Conservation (phyloP, 2,888 invertebrate genomes). For the Acleris sparsana region DNA sequence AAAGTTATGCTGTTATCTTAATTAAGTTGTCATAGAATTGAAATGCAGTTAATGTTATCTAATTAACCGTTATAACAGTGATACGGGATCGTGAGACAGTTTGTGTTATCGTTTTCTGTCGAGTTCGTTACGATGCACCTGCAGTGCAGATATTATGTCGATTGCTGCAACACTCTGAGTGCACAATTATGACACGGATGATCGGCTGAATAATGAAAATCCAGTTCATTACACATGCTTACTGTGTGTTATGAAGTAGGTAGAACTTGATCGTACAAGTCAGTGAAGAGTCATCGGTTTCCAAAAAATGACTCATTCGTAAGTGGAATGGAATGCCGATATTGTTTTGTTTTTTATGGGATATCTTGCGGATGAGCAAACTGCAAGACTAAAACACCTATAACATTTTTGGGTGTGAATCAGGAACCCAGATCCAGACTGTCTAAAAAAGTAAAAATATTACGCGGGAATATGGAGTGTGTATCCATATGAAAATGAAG, state of each 20-base stretch:
- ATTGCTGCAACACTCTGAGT: slow-evolving; percentile 54
- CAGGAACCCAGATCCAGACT: background rate
- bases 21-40: slow-evolving; percentile 55
- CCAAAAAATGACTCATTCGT: slow-evolving; percentile 77
- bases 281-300: slow-evolving; percentile 57
- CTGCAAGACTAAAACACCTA: slow-evolving; percentile 38
- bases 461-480: background rate
- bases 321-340: slow-evolving; percentile 63
- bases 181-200: slow-evolving; percentile 59
- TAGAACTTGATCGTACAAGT: slow-evolving; percentile 59
- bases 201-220: slow-evolving; percentile 56
- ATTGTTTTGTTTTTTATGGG: slow-evolving; percentile 78
- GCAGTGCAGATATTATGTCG: slow-evolving; percentile 59
- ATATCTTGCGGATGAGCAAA: slow-evolving; percentile 72
- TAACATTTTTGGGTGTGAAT: background rate
- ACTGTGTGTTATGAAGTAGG: slow-evolving; percentile 55
- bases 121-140: slow-evolving; percentile 77
- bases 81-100: slow-evolving; percentile 63
- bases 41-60: slow-evolving; percentile 55
- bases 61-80: slow-evolving; percentile 69
- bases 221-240: slow-evolving; percentile 60
- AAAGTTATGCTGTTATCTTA: slow-evolving; percentile 66
- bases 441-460: background rate
- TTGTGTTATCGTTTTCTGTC: slow-evolving; percentile 59
- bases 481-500: slow-evolving; percentile 18